phyloP scores from a whole-genome alignment of 2,797 vertebrate genomes.

The Microctenopoma lineatum region DNA sequence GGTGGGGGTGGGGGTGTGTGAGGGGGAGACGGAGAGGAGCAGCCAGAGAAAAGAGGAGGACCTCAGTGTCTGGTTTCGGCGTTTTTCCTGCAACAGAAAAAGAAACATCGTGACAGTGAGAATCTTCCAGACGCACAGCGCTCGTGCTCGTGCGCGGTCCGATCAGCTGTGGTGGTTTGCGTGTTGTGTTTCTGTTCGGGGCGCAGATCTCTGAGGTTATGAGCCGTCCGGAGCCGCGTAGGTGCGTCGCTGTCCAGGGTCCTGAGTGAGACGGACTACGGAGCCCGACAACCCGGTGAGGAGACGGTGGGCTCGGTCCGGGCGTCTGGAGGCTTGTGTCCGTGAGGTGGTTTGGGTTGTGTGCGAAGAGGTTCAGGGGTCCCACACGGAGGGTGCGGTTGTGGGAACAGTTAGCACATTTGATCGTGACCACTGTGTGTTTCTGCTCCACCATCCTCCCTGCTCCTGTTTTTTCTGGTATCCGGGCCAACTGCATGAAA shows the following conservation, averaged over 20 bases:
- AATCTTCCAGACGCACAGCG: conserved; percentile 11
- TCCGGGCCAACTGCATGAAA: conserved; percentile 43
- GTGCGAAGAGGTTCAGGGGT: conserved; percentile 23
- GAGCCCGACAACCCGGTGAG: conserved; percentile 79
- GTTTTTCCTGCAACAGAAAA: conserved; percentile 12
- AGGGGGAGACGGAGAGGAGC: conserved; percentile 22
- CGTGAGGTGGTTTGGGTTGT: conserved; percentile 10
- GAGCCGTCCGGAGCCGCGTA: conserved; percentile 83
- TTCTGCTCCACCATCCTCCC: conserved; percentile 15
- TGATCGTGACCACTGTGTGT: conserved; percentile 18
- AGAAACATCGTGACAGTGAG: conserved; percentile 36
- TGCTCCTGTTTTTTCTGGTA: conserved; percentile 22
- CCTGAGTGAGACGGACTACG: conserved; percentile 80
- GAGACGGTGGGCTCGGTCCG: conserved; percentile 44
- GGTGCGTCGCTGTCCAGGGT: conserved; percentile 86
- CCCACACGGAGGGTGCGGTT: conserved; percentile 77
- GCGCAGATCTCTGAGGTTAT: conserved; percentile 70
- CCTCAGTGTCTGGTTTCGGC: conserved; percentile 44
- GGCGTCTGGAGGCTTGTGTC: conserved; percentile 34
- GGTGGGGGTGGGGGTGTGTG: conserved; percentile 52
- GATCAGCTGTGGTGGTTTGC: conserved; percentile 1
- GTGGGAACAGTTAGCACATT: conserved; percentile 42
- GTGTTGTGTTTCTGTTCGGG: not conserved
- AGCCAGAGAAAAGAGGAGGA: conserved; percentile 27
- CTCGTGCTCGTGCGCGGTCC: not conserved